Evolutionary conservation across 1,140 invertebrate genomes (phyloP).

Genomic region (Argopecten irradians): DNA sequence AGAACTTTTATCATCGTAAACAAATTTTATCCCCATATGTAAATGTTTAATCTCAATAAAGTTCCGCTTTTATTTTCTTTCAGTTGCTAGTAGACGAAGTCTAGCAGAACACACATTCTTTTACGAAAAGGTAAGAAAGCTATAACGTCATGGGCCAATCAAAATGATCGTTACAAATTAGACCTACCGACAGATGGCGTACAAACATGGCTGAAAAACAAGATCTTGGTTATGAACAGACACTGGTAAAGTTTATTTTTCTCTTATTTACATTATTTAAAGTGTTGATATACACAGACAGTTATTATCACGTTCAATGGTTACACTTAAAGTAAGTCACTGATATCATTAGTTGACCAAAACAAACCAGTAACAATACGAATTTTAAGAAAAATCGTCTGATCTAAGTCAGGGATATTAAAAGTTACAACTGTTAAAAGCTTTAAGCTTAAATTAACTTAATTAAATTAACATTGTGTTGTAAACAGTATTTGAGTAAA

Average conservation of each 20-base stretch:
- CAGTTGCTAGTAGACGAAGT: constrained; percentile 13
- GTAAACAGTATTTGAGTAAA: too few species aligned
- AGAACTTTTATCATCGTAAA: too few species aligned
- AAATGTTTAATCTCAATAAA: too few species aligned
- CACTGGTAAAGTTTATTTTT: constrained; percentile 52
- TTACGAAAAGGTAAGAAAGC: constrained; percentile 7
- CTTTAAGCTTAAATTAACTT: too few species aligned
- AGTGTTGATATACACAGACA: background rate
- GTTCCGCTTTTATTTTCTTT: background rate
- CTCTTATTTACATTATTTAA: background rate
- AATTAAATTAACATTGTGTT: too few species aligned
- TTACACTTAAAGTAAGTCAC: background rate
- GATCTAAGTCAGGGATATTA: too few species aligned
- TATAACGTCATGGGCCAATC: background rate
- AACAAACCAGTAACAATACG: background rate
- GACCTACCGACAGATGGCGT: constrained; percentile 33
- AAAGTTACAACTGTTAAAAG: background rate
- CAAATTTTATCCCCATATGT: too few species aligned
- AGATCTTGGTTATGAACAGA: constrained; percentile 63
- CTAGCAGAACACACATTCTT: constrained; percentile 1
- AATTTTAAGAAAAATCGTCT: background rate
- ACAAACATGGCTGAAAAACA: constrained; percentile 58
- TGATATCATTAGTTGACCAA: background rate
- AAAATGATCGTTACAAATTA: constrained; percentile 12
- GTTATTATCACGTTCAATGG: background rate